Percentiles rank a stretch among this genome's conserved stretches.
Evolutionary conservation across 37 sponge, comb jelly and placozoan species (phyloP).

Genomic region (Axinella damicornis): DNA sequence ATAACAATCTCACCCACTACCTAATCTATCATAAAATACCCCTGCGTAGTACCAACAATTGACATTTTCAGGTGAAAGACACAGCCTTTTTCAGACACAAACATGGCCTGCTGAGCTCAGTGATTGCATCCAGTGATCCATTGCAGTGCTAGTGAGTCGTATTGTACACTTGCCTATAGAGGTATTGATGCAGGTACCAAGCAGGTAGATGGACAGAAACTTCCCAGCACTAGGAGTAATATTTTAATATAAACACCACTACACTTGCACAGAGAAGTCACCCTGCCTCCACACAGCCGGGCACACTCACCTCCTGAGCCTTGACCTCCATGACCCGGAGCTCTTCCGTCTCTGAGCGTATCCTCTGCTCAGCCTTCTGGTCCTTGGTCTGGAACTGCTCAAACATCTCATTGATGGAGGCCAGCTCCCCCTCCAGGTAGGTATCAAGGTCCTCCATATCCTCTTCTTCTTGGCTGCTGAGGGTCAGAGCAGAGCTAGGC

Average conservation of each 20-base stretch:
- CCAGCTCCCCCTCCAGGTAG: slow-evolving; percentile 44
- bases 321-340: not conserved
- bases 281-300: no score
- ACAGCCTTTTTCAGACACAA: no score
- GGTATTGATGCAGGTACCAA: slow-evolving; percentile 51
- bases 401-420: slow-evolving; percentile 51
- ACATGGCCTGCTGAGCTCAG: no score
- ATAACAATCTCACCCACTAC: no score
- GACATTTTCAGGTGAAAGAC: no score
- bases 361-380: slow-evolving; percentile 15
- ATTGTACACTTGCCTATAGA: no score
- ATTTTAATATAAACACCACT: not conserved
- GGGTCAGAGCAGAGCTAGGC: not conserved
- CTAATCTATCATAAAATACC: no score
- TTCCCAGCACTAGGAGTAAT: not conserved
- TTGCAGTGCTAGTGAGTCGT: no score
- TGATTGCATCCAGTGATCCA: no score
- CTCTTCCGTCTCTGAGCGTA: not conserved
- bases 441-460: slow-evolving; percentile 36
- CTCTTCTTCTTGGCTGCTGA: not conserved
- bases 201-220: slow-evolving; percentile 6
- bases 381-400: slow-evolving; percentile 54
- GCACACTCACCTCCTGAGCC: not conserved
- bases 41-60: no score
- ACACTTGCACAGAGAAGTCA: no score